These are phyloP conservation scores for Molorchus minor DNA, from an alignment of 2,888 invertebrate genomes.

Conservation along the genomic window DNA sequence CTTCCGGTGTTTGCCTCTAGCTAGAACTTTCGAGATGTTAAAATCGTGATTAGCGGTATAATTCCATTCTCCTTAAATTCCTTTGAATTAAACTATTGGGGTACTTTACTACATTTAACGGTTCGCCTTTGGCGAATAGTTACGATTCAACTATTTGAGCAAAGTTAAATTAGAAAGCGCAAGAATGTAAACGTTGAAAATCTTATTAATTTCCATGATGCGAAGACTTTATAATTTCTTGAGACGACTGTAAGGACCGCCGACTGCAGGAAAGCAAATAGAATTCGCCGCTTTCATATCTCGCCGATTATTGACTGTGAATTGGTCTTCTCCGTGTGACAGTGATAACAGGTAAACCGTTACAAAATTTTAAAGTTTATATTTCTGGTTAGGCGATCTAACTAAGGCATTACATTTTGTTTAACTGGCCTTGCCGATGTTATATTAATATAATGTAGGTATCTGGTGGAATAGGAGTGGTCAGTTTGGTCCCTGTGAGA, in stretches of 20 bases:
- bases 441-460: too few relatives aligned
- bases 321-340: too few relatives aligned
- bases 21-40: neutral
- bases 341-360: too few relatives aligned
- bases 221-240: constrained; percentile 12
- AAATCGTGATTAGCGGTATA: constrained; percentile 1
- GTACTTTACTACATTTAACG: constrained; percentile 7
- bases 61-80: neutral
- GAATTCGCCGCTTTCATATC: constrained; percentile 3
- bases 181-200: constrained; percentile 8
- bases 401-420: too few relatives aligned
- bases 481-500: too few relatives aligned
- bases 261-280: constrained; percentile 1
- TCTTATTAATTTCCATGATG: constrained; percentile 8
- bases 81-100: constrained; percentile 6
- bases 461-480: too few relatives aligned
- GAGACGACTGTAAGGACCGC: neutral
- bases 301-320: too few relatives aligned
- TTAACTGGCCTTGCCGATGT: too few relatives aligned
- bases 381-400: too few relatives aligned
- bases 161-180: constrained; percentile 15
- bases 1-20: too few relatives aligned
- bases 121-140: constrained; percentile 1
- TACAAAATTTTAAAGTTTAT: too few relatives aligned
- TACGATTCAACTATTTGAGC: constrained; percentile 15